These are phyloP conservation scores for Nasonia vitripennis DNA, from an alignment of 1,140 invertebrate genomes.

Conservation along the genomic window DNA sequence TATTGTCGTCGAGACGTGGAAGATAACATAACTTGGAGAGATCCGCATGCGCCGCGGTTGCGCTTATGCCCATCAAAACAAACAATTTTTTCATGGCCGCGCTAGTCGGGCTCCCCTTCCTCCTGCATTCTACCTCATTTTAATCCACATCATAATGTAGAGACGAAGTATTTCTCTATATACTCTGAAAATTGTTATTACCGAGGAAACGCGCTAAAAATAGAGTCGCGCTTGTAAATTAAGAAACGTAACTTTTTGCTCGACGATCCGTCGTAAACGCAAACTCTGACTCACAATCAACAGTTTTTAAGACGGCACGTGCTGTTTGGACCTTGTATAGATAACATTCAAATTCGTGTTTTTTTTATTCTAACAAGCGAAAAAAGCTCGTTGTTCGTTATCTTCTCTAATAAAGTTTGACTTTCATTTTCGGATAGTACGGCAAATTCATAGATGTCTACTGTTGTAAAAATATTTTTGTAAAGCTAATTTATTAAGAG, in stretches of 20 bases:
- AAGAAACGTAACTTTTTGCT: background rate
- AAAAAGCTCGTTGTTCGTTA: no score
- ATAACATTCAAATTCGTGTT: no score
- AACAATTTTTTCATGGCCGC: constrained; percentile 53
- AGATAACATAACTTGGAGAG: background rate
- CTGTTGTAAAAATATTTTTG: background rate
- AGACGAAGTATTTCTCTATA: background rate
- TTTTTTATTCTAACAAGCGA: no score
- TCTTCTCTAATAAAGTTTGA: no score
- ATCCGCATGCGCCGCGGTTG: background rate
- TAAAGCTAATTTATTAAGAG: background rate
- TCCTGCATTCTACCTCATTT: constrained; percentile 9
- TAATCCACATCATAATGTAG: background rate
- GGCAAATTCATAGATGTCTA: no score
- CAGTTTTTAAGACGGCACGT: no score
- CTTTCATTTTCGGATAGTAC: no score
- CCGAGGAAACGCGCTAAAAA: background rate
- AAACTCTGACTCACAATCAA: no score
- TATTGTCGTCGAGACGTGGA: background rate
- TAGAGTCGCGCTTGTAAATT: background rate
- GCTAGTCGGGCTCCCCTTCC: background rate
- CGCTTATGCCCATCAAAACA: constrained; percentile 58
- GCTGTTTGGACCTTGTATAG: no score
- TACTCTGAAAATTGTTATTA: background rate
- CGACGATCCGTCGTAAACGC: no score